Evolutionary conservation across 2,888 invertebrate species (phyloP), one percentile per base, ranked within the genome.

Genomic region (Invenusta paracnida): DNA sequence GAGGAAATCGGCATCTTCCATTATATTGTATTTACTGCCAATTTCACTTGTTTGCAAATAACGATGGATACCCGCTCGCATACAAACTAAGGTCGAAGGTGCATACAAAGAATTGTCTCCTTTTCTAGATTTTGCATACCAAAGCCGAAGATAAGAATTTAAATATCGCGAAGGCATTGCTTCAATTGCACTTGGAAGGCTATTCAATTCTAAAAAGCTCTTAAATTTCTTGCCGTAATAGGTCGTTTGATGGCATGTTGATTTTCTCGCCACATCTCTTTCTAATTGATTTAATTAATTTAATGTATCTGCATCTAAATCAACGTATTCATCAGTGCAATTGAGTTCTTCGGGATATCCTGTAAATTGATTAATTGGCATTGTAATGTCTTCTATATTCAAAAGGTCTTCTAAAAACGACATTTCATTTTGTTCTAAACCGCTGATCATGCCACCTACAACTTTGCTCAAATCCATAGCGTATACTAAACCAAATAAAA

Each of bases 321-420:
- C 73, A 73, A 73, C 73, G 73, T 73, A 73, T 73, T 73, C 73
- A 73, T 13, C 73, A 73, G 73, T 73, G 73, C 73, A 73, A 73
- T 23, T 73, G 73, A 73, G 73, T 73, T 73, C 11, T 73, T 73
- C 73, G 73, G 25, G 73, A 73, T 73, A 73, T 73, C 73, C 17
- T 23, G 73, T 73, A 73, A 73, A 73, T 73, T 73, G 73, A 73
- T 73, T 73, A 73, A 73, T 73, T 73, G 73, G 73, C 73, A 73
- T 73, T 73, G 25, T 73, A 23, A n/a, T n/a, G 17, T 73, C 73
- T 73, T 73, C 73, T 73, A 73, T 25, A 73, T 73, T 73, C 73
- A 73, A 73, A 73, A 73, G 48, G 48, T 48, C 17, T 48, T 48
- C 5, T 48, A 48, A 11, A 23, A 73, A 25, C 73, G 73, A 23